Evolutionary conservation across 2,888 invertebrate species (phyloP), one percentile per base, ranked within the genome.

Genomic region (Fragum sueziense): DNA sequence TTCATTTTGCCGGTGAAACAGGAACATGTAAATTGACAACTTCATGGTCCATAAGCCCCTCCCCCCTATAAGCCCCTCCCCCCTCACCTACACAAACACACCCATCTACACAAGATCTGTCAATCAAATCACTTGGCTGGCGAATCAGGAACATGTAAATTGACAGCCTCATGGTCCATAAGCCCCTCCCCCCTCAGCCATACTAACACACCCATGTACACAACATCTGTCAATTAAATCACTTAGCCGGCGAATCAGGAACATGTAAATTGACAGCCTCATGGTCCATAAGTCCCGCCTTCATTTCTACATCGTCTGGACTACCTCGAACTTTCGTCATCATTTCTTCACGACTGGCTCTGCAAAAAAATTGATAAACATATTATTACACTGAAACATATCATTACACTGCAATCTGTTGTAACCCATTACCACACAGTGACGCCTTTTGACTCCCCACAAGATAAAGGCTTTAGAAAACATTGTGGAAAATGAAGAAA

Each of bases 291-390:
- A 88, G 78, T 22, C 86, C 85, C 41, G 86, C 82, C 47, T 85
- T 84, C 85, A 88, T 85, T 70, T 88, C 88, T 0, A 86, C 82
- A 74, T 88, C 87, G 47, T 86, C 86, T 57, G 69, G 7, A 74
- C 71, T 11, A 6, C 29, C 51, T 33, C 79, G 71, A 4, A 82
- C 88, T 69, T 80, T 82, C 1, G 47, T 52, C 57, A 85, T 70
- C 88, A 88, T 89, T 31, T 87, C 85, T 54, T 88, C 85, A 61
- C 87, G 68, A 67, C 87, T 83, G 54, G 87, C 90, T 76, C 90
- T 90, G 76, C 22, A 83, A 85, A 67, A 31, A 11, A 70, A 17
- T n/a, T n/a, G n/a, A n/a, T n/a, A n/a, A n/a, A n/a, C n/a, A n/a
- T n/a, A n/a, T n/a, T n/a, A n/a, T n/a, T n/a, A n/a, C n/a, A n/a